Percentiles rank a stretch among this genome's conserved stretches.
Conservation (phyloP, 2,113 vertebrate species). For the Tetrao urogallus region DNA sequence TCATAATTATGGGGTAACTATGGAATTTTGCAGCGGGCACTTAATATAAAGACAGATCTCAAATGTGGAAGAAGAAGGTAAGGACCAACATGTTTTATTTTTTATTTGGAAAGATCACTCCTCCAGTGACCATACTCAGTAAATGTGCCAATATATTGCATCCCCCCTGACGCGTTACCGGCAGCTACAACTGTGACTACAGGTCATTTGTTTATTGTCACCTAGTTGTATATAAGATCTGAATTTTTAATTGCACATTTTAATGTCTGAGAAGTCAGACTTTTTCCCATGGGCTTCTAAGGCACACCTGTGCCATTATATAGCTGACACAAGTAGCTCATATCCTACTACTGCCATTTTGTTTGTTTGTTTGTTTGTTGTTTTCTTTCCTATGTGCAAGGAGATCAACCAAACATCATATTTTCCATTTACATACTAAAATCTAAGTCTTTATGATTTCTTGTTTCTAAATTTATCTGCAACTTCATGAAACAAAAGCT, state of each 20-base stretch:
- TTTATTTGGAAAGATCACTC: neutral
- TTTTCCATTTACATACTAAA: neutral
- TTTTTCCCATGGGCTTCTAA: neutral
- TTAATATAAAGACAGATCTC: neutral
- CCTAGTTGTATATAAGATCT: neutral
- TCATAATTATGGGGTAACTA: neutral
- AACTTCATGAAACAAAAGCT: neutral
- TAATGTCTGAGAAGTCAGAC: neutral
- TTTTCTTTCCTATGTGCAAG: neutral
- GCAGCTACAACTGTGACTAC: neutral
- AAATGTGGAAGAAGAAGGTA: slow-evolving; percentile 23
- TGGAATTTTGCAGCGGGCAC: neutral
- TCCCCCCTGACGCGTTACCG: neutral
- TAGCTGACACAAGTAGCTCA: neutral
- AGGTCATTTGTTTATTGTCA: neutral
- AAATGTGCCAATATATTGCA: neutral
- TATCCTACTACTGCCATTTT: neutral
- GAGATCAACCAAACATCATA: neutral
- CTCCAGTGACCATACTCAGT: neutral
- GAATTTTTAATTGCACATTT: neutral
- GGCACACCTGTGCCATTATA: neutral
- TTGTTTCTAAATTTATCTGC: neutral
- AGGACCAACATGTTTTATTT: neutral
- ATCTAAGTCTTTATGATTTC: neutral
- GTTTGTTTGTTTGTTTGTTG: neutral